These are phyloP conservation scores for Acronicta alni DNA, from an alignment of 2,888 invertebrate species.

Conservation along the genomic window DNA sequence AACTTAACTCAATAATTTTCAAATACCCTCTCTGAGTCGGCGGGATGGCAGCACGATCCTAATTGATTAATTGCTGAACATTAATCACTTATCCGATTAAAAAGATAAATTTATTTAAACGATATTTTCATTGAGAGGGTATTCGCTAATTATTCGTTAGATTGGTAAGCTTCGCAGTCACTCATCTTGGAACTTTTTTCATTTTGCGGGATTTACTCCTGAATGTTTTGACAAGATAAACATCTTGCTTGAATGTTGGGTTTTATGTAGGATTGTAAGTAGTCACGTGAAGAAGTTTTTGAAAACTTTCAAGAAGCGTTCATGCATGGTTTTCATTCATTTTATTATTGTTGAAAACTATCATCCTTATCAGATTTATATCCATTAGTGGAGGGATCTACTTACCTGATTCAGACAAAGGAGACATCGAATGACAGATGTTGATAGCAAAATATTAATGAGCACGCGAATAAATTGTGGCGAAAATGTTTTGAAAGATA, in stretches of 20 bases:
- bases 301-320: background rate
- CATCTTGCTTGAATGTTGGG: background rate
- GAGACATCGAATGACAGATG: too few relatives aligned
- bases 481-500: too few relatives aligned
- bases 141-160: constrained; percentile 28
- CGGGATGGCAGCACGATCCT: constrained; percentile 8
- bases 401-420: too few relatives aligned
- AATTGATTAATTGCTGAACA: constrained; percentile 42
- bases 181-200: constrained; percentile 24
- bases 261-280: background rate
- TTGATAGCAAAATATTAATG: too few relatives aligned
- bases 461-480: too few relatives aligned
- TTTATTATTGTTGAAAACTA: background rate
- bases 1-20: constrained; percentile 36
- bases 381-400: too few relatives aligned
- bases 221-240: background rate
- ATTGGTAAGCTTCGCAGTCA: constrained; percentile 4
- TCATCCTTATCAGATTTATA: too few relatives aligned
- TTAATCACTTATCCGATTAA: constrained; percentile 46
- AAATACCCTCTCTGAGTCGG: constrained; percentile 1
- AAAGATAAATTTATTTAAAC: constrained; percentile 42
- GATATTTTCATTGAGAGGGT: constrained; percentile 9
- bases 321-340: background rate
- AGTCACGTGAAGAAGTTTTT: background rate
- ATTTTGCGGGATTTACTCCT: constrained; percentile 8